A percentile compares a stretch with the other conserved stretches of the same genome.
Conservation (phyloP, 2,888 invertebrate genomes). For the Chaetogeoica ovagalla region DNA sequence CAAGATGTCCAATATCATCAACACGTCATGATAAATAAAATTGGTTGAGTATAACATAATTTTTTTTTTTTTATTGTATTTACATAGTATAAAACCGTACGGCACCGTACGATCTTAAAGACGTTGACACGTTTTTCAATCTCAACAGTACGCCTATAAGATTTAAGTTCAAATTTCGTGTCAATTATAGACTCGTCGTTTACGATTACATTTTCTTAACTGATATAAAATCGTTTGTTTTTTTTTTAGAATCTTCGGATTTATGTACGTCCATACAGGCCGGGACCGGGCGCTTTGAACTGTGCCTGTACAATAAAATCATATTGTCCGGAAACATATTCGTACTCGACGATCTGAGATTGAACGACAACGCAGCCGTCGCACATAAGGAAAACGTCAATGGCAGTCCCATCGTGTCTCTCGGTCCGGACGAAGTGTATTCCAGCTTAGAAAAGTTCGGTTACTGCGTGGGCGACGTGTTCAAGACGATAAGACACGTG, state of each 20-base stretch:
- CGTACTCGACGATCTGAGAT: not conserved
- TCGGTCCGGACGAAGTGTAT: constrained; percentile 7
- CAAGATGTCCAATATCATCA: constrained; percentile 26
- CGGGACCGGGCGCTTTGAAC: constrained; percentile 34
- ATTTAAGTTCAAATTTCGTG: no score
- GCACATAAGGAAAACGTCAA: not conserved
- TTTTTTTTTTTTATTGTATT: no score
- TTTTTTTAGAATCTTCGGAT: not conserved
- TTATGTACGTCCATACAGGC: constrained; percentile 7
- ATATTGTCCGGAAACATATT: constrained; percentile 21
- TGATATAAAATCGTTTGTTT: no score
- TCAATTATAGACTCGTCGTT: no score
- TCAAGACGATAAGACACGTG: not conserved
- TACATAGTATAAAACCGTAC: no score
- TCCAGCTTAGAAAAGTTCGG: constrained; percentile 12
- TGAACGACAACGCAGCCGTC: not conserved
- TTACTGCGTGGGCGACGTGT: constrained; percentile 10
- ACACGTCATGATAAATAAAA: constrained; percentile 32
- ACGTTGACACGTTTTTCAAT: no score
- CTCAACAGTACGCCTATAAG: no score
- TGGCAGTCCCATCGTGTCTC: not conserved
- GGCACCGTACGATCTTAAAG: no score
- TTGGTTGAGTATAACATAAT: constrained; percentile 2
- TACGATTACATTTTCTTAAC: no score
- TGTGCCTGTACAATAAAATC: constrained; percentile 23